These are phyloP conservation scores for Spicauda simplicius DNA, from an alignment of 2,888 invertebrate species.

Conservation along the genomic window DNA sequence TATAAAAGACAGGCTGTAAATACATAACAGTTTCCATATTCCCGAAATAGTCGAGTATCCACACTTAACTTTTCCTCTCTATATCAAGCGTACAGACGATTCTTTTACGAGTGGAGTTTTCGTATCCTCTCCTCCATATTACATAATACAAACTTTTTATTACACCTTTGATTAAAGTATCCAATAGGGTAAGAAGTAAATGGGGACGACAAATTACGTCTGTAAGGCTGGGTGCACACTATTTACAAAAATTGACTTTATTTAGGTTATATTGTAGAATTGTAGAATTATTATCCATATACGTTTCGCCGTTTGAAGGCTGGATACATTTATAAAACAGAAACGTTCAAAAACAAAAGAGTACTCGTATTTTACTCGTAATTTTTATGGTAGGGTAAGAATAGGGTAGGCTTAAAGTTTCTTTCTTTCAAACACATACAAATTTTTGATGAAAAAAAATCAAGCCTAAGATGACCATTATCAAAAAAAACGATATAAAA, in stretches of 20 bases:
- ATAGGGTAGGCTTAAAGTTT: too few relatives aligned
- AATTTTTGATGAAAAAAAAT: too few relatives aligned
- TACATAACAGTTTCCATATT: not conserved
- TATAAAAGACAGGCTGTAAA: not conserved
- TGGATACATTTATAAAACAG: too few relatives aligned
- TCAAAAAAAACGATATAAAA: too few relatives aligned
- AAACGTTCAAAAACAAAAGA: too few relatives aligned
- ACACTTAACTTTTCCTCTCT: not conserved
- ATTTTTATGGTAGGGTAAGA: too few relatives aligned
- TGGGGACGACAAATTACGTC: constrained; percentile 19
- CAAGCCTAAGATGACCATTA: too few relatives aligned
- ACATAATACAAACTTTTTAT: constrained; percentile 36
- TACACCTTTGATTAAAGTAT: constrained; percentile 36
- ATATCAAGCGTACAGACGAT: constrained; percentile 9
- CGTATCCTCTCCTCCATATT: constrained; percentile 27
- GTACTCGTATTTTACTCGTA: too few relatives aligned
- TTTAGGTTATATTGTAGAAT: not conserved
- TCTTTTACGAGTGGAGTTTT: constrained; percentile 35
- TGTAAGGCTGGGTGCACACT: constrained; percentile 7
- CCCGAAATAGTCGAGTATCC: not conserved
- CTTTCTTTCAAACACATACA: too few relatives aligned
- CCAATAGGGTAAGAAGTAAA: constrained; percentile 15
- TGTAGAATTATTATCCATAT: not conserved
- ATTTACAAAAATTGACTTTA: not conserved
- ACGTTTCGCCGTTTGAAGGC: too few relatives aligned